Evolutionary conservation across 2,797 vertebrate species (phyloP), one percentile per base, ranked within the genome.

Genomic region (Cossypha heuglini): DNA sequence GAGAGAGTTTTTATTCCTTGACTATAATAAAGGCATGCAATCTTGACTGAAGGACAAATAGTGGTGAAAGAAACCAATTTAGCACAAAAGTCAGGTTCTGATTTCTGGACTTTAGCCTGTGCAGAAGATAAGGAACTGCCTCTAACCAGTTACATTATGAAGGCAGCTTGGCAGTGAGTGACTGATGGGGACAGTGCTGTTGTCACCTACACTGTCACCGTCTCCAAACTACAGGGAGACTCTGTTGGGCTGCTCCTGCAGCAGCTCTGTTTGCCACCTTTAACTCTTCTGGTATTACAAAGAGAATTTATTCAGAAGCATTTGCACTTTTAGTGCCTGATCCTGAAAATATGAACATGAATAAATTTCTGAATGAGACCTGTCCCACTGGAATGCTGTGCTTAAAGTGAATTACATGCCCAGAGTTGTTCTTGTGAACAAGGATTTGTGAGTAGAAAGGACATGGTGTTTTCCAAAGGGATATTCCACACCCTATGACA

Each of bases 41-140:
- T 62, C 12, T 20, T 74, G 35, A 40, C 29, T 62, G 16, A 62
- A 74, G 12, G 62, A 52, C 4, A 62, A 62, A 24, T 5, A 33
- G 16, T 21, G 2, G 13, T 48, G 5, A 3, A 38, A 52, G 20
- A 49, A 31, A 2, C 0, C 8, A 46, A 4, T 1, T 17, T 15
- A 19, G 12, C 28, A 28, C 28, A 15, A 5, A 37, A 57, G 1
- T 21, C 33, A 62, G 19, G 22, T 48, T 61, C 33, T 81, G 31
- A 31, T 69, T 58, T 78, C 51, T 77, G 35, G 7, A 28, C 14
- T 52, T 61, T 4, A 49, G 9, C 21, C 13, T 25, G 29, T 31
- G 18, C 5, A n/a, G 28, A 38, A 35, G 20, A 16, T 18, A 11
- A 42, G 11, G 35, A 5, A 43, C 24, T 45, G 35, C 54, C 13